Conservation (phyloP, 2,888 invertebrate species). For the Pseudanteris insignis region DNA sequence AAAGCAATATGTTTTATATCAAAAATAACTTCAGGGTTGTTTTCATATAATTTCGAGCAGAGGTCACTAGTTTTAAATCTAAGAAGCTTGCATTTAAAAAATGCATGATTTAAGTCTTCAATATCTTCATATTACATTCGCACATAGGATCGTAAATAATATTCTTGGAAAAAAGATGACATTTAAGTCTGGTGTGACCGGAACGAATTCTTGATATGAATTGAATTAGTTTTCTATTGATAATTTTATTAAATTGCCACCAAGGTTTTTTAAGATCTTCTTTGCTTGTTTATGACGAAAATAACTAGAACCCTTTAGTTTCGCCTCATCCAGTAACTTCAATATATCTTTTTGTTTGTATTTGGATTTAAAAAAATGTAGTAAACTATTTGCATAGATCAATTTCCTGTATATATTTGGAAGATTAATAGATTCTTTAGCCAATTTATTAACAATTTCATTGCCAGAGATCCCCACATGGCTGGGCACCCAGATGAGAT, state of each 20-base stretch:
- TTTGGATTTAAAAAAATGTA: too few species aligned
- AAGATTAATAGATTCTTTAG: background rate
- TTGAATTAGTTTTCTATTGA: background rate
- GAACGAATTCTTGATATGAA: slow-evolving; percentile 2
- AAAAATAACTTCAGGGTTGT: too few species aligned
- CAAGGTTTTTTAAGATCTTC: too few species aligned
- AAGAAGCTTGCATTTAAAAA: background rate
- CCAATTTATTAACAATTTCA: background rate
- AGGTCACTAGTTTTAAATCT: too few species aligned
- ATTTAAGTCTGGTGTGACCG: background rate
- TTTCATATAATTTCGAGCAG: too few species aligned
- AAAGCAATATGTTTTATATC: background rate
- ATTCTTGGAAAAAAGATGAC: background rate
- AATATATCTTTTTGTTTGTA: background rate
- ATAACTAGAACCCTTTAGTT: too few species aligned
- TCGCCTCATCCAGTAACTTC: too few species aligned
- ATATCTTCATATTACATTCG: background rate
- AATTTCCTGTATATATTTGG: background rate
- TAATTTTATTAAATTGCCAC: background rate
- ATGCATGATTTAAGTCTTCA: background rate
- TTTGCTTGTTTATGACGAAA: too few species aligned
- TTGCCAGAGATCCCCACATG: background rate
- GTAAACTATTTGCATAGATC: too few species aligned
- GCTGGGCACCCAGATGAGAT: slow-evolving; percentile 2
- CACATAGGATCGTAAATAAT: background rate